Evolutionary conservation across 2,113 vertebrate genomes (phyloP), one percentile per base, ranked within the genome.

Genomic region (Canis aureus): DNA sequence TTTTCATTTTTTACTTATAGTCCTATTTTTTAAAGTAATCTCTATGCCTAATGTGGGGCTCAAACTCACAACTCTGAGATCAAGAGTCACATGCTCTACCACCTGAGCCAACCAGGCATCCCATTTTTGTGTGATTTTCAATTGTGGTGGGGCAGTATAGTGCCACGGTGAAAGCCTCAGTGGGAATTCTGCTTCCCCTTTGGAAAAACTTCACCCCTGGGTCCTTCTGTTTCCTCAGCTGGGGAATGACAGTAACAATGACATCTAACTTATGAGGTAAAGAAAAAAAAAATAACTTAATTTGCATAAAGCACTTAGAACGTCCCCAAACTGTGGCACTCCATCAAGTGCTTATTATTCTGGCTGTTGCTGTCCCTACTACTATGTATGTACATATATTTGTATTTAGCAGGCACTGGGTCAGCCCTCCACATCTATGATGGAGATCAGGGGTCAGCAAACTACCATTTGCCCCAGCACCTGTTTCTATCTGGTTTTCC

Each of bases 261-360:
- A 22, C 29, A 55, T 38, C 80, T 90, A 38, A 32, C 80, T 67
- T 35, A 74, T 0, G 0, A 12, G 29, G 49, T 55, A 49, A 87
- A 94, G 38, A 60, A 38, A 35, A 88, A 88, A 22, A 12, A 87
- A 82, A 59, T 79, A 66, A n/a, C 66, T 35, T 79, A 43, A 91
- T 67, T 69, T 67, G 22, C 11, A 20, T 20, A 23, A 67, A 93
- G 92, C 49, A 60, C 78, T 32, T 79, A 67, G 19, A 62, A 55
- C 51, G 69, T 38, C 55, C 49, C 35, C 53, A 51, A 66, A 32
- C 49, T 60, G 17, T 0, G 9, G 16, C 90, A 53, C 74, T 74
- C 62, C 10, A 13, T 19, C 13, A 64, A 85, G 64, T 19, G 7
- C 13, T 89, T 32, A 22, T 51, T 25, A 23, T 71, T 12, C 71